Percentiles rank a stretch among this genome's conserved stretches.
These are phyloP conservation scores for Steatornis caripensis DNA, from an alignment of 2,113 vertebrate species.

Conservation along the genomic window DNA sequence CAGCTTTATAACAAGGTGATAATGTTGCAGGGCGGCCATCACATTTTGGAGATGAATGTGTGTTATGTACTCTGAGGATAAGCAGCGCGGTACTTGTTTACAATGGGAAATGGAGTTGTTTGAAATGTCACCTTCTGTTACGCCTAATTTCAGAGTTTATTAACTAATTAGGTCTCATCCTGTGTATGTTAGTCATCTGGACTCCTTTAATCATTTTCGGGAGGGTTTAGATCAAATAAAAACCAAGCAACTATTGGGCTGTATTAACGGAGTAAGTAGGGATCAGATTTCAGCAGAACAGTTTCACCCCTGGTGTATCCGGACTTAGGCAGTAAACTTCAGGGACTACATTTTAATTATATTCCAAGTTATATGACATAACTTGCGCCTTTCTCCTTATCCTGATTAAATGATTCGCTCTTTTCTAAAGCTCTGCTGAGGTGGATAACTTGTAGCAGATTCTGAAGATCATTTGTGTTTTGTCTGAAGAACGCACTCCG, in stretches of 20 bases:
- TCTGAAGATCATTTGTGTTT: background rate
- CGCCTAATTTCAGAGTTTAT: background rate
- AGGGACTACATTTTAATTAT: background rate
- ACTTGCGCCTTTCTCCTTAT: background rate
- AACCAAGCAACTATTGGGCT: background rate
- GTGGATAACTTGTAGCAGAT: background rate
- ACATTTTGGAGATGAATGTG: background rate
- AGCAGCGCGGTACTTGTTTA: background rate
- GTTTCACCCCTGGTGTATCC: background rate
- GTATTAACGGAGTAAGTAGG: background rate
- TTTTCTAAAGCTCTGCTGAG: background rate
- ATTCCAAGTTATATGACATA: background rate
- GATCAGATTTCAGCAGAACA: too few species aligned
- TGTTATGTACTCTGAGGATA: too few species aligned
- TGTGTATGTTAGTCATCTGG: background rate
- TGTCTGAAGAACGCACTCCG: background rate
- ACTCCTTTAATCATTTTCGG: background rate
- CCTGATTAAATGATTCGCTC: background rate
- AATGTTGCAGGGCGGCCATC: fast-evolving
- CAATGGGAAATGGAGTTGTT: background rate
- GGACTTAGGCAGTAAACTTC: background rate
- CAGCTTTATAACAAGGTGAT: background rate
- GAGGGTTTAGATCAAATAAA: background rate
- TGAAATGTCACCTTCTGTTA: background rate
- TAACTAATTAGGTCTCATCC: background rate